Evolutionary conservation across 1,140 invertebrate species (phyloP).

Genomic region (Heliconius himera): DNA sequence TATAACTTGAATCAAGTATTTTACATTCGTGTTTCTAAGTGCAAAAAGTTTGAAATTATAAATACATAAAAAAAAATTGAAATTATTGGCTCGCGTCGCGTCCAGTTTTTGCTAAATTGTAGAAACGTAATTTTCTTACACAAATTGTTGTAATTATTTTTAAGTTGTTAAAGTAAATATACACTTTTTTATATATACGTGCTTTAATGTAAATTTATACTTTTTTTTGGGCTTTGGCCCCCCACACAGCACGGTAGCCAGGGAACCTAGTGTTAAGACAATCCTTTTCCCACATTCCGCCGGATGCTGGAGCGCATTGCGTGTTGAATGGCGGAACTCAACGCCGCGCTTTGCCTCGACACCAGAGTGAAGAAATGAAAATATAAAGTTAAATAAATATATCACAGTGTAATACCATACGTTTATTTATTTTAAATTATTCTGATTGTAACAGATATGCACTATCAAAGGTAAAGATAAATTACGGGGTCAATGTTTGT

Average conservation of each 20-base stretch:
- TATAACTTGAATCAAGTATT: background rate
- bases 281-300: too few relatives aligned
- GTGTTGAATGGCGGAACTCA: too few relatives aligned
- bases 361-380: too few relatives aligned
- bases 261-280: too few relatives aligned
- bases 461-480: background rate
- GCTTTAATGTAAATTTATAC: too few relatives aligned
- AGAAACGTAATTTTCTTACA: slow-evolving; percentile 1
- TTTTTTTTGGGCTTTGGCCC: too few relatives aligned
- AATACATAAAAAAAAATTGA: background rate
- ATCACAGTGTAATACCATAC: background rate
- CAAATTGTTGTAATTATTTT: slow-evolving; percentile 8
- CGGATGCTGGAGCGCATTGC: too few relatives aligned
- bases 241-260: too few relatives aligned
- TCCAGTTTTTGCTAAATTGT: slow-evolving; percentile 8
- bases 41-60: slow-evolving; percentile 2
- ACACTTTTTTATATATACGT: background rate
- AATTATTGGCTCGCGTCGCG: background rate
- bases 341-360: too few relatives aligned
- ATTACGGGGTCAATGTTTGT: slow-evolving; percentile 15
- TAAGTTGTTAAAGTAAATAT: slow-evolving; percentile 4
- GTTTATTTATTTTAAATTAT: slow-evolving; percentile 4
- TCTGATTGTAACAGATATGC: slow-evolving; percentile 8
- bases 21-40: slow-evolving; percentile 1
- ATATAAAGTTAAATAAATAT: too few relatives aligned